Evolutionary conservation across 2,113 vertebrate species (phyloP).

Genomic region (Piprites chloris): DNA sequence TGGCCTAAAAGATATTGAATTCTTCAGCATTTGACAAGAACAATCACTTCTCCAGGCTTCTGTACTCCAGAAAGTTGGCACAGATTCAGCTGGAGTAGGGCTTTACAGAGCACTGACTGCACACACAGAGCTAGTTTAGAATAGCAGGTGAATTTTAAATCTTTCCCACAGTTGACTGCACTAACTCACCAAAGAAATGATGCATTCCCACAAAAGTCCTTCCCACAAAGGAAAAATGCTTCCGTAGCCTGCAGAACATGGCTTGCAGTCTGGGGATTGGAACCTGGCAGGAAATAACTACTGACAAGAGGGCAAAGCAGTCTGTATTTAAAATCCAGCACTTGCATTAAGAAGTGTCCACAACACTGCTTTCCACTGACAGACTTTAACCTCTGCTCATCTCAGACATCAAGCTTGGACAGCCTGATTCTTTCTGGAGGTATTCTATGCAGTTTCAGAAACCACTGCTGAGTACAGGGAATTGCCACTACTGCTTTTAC

Average conservation of each 20-base stretch:
- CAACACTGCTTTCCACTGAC: not conserved
- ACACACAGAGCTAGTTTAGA: not conserved
- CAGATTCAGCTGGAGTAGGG: not conserved
- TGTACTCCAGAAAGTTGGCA: not conserved
- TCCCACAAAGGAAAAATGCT: not conserved
- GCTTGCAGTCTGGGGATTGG: not conserved
- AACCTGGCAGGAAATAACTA: not conserved
- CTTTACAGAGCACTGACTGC: not conserved
- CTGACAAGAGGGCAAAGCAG: not conserved
- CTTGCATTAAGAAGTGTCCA: not conserved
- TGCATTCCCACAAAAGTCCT: not conserved
- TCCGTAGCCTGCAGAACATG: accelerated
- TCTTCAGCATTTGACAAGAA: not conserved
- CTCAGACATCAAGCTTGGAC: not conserved
- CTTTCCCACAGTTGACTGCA: not conserved
- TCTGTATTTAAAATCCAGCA: not conserved
- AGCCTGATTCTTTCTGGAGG: not conserved
- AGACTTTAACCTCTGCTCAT: not conserved
- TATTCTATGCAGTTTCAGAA: not conserved
- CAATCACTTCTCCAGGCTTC: not conserved
- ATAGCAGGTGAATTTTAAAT: not conserved
- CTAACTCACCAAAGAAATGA: not conserved
- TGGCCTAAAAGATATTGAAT: not conserved
- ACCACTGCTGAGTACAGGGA: not conserved
- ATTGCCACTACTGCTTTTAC: not conserved